phyloP scores from a whole-genome alignment of 2,888 invertebrate genomes.

The Cyclophora albipunctata region DNA sequence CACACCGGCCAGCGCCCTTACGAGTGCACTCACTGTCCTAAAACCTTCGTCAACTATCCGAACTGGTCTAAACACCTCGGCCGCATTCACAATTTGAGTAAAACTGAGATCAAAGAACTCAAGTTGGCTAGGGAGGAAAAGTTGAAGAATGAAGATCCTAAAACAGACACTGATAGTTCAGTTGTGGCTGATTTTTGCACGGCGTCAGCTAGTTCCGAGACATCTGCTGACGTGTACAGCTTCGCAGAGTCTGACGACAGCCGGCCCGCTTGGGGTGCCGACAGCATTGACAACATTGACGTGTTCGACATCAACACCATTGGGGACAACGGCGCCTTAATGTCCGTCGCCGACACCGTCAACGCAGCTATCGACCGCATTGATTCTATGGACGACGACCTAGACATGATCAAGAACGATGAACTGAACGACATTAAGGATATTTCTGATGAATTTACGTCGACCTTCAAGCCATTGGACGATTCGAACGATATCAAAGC shows the following conservation, averaged over 20 bases:
- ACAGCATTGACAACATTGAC: neutral
- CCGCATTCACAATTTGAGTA: conserved; percentile 43
- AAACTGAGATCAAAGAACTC: conserved; percentile 11
- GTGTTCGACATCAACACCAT: neutral
- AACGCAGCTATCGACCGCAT: conserved; percentile 9
- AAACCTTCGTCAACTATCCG: conserved; percentile 72
- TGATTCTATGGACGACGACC: conserved; percentile 5
- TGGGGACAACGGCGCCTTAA: neutral
- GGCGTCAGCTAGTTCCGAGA: neutral
- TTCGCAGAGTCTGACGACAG: neutral
- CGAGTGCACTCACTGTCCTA: conserved; percentile 72
- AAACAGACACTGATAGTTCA: neutral
- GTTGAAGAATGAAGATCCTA: neutral
- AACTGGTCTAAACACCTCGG: conserved; percentile 75
- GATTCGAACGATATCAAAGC: conserved; percentile 33
- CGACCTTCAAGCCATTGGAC: neutral
- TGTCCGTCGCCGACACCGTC: conserved; percentile 3
- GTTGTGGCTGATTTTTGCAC: too few species aligned
- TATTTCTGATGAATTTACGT: neutral
- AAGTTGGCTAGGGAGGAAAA: neutral
- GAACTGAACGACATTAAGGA: neutral
- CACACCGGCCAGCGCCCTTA: conserved; percentile 74
- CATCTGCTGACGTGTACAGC: neutral
- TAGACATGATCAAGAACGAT: neutral
- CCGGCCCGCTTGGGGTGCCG: neutral